Percentiles rank a stretch among this genome's conserved stretches.
Evolutionary conservation across 2,113 vertebrate genomes (phyloP).

Genomic region (Mandrillus leucophaeus): DNA sequence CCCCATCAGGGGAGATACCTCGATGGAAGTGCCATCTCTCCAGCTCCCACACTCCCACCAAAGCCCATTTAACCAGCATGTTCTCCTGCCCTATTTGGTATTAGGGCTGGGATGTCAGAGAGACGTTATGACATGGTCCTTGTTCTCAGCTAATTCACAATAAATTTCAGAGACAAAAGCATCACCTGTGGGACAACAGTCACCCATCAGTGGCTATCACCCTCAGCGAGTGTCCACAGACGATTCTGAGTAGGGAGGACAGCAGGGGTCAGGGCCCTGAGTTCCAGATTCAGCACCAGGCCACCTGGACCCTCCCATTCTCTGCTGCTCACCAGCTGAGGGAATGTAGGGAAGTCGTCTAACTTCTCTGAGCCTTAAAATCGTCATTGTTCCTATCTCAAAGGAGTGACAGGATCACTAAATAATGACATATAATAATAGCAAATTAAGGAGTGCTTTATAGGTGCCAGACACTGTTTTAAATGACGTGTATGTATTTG

Average conservation of each 20-base stretch:
- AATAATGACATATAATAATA: neutral
- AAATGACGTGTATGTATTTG: neutral
- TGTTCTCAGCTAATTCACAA: neutral
- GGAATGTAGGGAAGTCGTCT: neutral
- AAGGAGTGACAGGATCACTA: neutral
- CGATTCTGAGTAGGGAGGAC: neutral
- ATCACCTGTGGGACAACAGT: neutral
- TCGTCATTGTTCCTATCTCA: neutral
- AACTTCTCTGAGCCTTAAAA: neutral
- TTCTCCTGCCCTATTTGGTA: neutral
- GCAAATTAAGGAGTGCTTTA: neutral
- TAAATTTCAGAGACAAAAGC: neutral
- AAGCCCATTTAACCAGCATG: neutral
- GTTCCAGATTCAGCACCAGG: neutral
- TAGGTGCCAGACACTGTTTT: neutral
- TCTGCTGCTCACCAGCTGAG: neutral
- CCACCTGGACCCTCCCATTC: accelerated
- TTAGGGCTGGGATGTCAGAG: neutral
- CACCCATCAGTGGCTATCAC: neutral
- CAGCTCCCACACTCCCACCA: neutral
- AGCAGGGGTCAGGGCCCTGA: neutral
- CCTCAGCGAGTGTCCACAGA: neutral
- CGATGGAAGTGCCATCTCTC: accelerated
- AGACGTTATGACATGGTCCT: neutral
- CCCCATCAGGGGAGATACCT: too few relatives aligned